Evolutionary conservation across 2,888 invertebrate genomes (phyloP).

Genomic region (Andrena marginata): DNA sequence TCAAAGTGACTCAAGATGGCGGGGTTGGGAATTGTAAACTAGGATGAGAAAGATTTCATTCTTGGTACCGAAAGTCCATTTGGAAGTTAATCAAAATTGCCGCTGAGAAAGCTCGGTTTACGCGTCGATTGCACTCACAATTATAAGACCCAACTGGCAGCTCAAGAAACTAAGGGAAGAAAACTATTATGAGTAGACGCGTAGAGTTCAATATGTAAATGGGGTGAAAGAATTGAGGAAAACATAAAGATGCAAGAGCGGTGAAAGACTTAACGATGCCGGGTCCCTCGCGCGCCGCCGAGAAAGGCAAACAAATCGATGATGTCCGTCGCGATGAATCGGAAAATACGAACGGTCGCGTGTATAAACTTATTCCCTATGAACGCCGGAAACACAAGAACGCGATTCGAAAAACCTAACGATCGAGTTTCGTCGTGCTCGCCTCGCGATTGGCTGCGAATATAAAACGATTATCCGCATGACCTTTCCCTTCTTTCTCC

Average conservation of each 20-base stretch:
- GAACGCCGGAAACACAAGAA: conserved; percentile 34
- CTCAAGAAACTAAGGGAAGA: neutral
- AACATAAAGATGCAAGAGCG: conserved; percentile 24
- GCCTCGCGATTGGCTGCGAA: conserved; percentile 40
- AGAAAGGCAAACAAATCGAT: conserved; percentile 40
- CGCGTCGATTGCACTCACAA: too few species aligned
- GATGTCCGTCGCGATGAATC: conserved; percentile 30
- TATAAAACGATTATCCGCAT: conserved; percentile 55
- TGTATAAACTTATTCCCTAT: conserved; percentile 48
- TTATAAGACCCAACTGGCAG: too few species aligned
- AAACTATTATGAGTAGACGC: neutral
- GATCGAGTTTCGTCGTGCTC: conserved; percentile 34
- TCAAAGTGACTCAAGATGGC: conserved; percentile 45
- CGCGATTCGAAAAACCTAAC: conserved; percentile 27
- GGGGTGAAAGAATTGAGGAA: conserved; percentile 16
- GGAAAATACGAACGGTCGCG: conserved; percentile 32
- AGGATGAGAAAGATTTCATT: too few species aligned
- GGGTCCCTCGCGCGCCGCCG: conserved; percentile 64
- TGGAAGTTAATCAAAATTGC: too few species aligned
- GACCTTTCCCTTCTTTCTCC: conserved; percentile 2
- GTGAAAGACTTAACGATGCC: conserved; percentile 57
- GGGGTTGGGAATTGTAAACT: neutral
- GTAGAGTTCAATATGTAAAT: neutral
- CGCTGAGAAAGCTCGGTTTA: too few species aligned
- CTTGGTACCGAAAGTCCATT: too few species aligned